Percentiles rank a stretch among this genome's conserved stretches.
Evolutionary conservation across 2,888 invertebrate genomes (phyloP).

Genomic region (Euclidia mi): DNA sequence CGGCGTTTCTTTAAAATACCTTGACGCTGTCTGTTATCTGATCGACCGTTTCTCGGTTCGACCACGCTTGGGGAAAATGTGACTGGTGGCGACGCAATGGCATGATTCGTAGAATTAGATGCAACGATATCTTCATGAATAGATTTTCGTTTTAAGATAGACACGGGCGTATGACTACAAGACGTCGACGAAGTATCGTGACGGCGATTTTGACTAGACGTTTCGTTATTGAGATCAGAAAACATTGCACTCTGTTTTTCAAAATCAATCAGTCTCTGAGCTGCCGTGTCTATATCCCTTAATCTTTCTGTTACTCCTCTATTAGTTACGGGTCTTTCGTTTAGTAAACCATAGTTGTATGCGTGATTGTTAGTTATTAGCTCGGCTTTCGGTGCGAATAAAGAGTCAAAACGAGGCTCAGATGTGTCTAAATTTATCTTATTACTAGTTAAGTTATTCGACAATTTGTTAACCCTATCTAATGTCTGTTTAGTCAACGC

Average conservation of each 20-base stretch:
- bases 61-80: constrained; percentile 95
- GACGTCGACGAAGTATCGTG: constrained; percentile 78
- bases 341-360: constrained; percentile 77
- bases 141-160: constrained; percentile 93
- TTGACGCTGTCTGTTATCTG: constrained; percentile 91
- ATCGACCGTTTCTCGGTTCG: constrained; percentile 90
- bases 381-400: constrained; percentile 78
- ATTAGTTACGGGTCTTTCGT: constrained; percentile 70
- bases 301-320: constrained; percentile 86
- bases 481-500: constrained; percentile 92
- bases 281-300: constrained; percentile 87
- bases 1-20: constrained; percentile 96
- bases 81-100: constrained; percentile 92
- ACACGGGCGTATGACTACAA: constrained; percentile 88
- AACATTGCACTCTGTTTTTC: constrained; percentile 89
- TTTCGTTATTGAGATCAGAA: constrained; percentile 88
- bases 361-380: constrained; percentile 75
- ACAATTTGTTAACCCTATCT: constrained; percentile 92
- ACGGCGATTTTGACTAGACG: constrained; percentile 88
- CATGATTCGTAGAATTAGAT: constrained; percentile 86
- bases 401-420: constrained; percentile 77
- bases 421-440: constrained; percentile 81
- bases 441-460: constrained; percentile 88
- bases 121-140: constrained; percentile 87
- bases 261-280: constrained; percentile 89